Evolutionary conservation across 2,888 invertebrate genomes (phyloP).

Genomic region (Cantharis flavilabris): DNA sequence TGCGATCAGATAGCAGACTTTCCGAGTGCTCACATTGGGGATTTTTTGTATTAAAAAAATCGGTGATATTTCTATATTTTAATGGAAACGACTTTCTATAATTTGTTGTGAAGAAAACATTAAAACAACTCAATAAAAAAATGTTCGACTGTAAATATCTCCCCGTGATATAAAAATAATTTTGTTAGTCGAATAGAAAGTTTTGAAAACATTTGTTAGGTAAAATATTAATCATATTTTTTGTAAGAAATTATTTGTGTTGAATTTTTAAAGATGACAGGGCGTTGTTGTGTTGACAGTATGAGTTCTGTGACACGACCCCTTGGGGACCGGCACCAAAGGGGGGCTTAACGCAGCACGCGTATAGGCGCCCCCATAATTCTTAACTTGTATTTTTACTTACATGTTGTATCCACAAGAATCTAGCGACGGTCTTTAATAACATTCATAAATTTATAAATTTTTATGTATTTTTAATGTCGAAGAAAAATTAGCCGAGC

Average conservation of each 20-base stretch:
- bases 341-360: constrained; percentile 37
- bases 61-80: not conserved
- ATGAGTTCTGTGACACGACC: constrained; percentile 33
- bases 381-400: constrained; percentile 29
- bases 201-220: not conserved
- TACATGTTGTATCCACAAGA: constrained; percentile 17
- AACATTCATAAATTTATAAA: constrained; percentile 33
- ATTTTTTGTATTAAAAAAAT: too few relatives aligned
- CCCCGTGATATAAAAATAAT: not conserved
- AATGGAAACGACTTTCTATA: not conserved
- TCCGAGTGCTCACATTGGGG: too few relatives aligned
- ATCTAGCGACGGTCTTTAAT: constrained; percentile 37
- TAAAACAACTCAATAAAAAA: not conserved
- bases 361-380: constrained; percentile 35
- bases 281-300: constrained; percentile 32
- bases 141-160: not conserved
- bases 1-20: too few relatives aligned
- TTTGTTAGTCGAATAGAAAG: not conserved
- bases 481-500: not conserved
- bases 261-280: constrained; percentile 8
- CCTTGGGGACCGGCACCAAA: constrained; percentile 28
- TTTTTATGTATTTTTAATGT: constrained; percentile 11
- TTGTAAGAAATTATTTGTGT: not conserved
- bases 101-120: not conserved
- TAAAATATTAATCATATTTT: constrained; percentile 1